A percentile compares a stretch with the other conserved stretches of the same genome.
Conservation (phyloP, 2,113 vertebrate species). For the Calidris pugnax region DNA sequence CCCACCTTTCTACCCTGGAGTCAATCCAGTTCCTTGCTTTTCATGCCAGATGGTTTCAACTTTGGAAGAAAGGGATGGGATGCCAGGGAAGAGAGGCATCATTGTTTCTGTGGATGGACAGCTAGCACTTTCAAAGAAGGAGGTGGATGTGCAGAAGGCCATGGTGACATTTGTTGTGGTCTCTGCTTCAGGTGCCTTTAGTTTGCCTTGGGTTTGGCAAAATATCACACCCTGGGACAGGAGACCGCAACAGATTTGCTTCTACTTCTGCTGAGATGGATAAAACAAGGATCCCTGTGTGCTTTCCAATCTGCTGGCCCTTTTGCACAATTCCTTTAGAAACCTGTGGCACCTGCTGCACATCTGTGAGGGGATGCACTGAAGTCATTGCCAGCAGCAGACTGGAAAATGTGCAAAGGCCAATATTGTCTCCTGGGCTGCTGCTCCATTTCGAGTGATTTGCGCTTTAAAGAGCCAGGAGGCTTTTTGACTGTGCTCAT, state of each 20-base stretch:
- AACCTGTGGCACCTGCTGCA: not conserved
- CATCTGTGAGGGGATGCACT: not conserved
- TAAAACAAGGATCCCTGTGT: not conserved
- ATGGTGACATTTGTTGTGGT: rapidly evolving
- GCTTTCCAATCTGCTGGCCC: not conserved
- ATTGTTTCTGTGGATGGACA: not conserved
- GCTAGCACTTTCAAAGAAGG: not conserved
- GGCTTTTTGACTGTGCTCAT: not conserved
- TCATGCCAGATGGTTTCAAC: not conserved
- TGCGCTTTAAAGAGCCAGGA: not conserved
- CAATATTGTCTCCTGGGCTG: not conserved
- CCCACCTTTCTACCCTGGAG: not conserved
- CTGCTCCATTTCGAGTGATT: not conserved
- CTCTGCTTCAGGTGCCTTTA: not conserved
- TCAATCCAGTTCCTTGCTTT: not conserved
- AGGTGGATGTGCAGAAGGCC: not conserved
- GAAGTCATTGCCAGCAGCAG: not conserved
- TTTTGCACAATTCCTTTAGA: not conserved
- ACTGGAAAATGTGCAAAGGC: not conserved
- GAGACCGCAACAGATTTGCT: not conserved
- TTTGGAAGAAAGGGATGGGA: not conserved
- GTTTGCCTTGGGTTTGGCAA: not conserved
- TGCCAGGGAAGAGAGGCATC: not conserved
- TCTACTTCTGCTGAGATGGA: not conserved
- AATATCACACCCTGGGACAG: not conserved